Evolutionary conservation across 2,888 invertebrate genomes (phyloP).

Genomic region (Pterostichus niger): DNA sequence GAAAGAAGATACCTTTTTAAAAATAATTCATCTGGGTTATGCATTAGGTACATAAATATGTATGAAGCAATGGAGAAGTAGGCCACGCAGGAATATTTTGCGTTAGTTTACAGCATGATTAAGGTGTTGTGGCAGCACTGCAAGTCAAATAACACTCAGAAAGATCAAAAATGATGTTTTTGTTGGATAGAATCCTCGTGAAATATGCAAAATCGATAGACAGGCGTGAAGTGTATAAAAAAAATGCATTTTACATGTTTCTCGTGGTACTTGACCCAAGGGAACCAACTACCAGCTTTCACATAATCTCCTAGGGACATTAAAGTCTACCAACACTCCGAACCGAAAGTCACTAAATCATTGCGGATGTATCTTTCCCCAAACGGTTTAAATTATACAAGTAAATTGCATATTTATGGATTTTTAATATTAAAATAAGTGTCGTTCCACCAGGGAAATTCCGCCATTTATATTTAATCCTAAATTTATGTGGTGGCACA

Average conservation of each 20-base stretch:
- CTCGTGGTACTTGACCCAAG: background rate
- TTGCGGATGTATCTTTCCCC: background rate
- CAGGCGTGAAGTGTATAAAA: background rate
- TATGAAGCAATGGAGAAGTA: too few relatives aligned
- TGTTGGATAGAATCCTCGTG: background rate
- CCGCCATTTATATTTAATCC: background rate
- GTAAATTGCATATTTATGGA: conserved; percentile 3
- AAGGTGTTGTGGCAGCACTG: too few relatives aligned
- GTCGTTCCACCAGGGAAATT: background rate
- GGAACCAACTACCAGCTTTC: conserved; percentile 4
- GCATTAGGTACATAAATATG: background rate
- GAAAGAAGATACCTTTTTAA: background rate
- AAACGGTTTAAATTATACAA: conserved; percentile 1
- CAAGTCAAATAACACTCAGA: background rate
- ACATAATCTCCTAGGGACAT: background rate
- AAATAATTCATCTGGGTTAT: background rate
- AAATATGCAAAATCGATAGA: conserved; percentile 3
- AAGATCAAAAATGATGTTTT: background rate
- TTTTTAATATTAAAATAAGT: conserved; percentile 10
- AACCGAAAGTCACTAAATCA: conserved; percentile 11
- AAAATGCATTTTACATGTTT: conserved; percentile 15
- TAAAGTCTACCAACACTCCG: background rate
- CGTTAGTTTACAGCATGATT: too few relatives aligned
- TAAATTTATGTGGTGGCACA: background rate
- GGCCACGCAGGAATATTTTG: too few relatives aligned